Base-by-base conservation (phyloP, 1,140 invertebrate species). In the Sarcophaga bullata region DNA sequence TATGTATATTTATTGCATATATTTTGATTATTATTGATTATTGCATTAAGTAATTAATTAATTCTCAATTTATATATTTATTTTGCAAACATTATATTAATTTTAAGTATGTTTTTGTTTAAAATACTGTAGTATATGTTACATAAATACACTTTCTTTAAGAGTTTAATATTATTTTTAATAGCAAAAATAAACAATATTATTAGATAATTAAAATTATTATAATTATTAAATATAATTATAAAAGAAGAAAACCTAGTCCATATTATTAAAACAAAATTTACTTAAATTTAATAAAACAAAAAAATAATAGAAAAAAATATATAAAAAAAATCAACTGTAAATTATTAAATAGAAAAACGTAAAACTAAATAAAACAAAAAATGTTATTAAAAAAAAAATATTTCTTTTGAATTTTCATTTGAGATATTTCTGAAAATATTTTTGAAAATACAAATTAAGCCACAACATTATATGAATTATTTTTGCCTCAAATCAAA, bases 261-360 rank as follows among this genome's bases (percentile, higher is more conserved):
- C 62, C 62, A 25, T 68, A 68, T 68, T 25, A 68, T 58, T n/a
- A 58, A 58, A 58, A 8, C 2, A 68, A 68, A 11, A 62, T 0
- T 68, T 68, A 68, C n/a, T n/a, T n/a, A 68, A 68, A 68, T 37
- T 37, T 37, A 37, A 37, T 6, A 68, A 11, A 68, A 25, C 6
- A 19, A 19, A n/a, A 68, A 68, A 68, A 58, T 58, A 58, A 58
- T 58, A 58, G 3, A 15, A n/a, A 58, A 58, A 37, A 37, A 37
- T 37, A 37, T 37, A 37, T 1, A 37, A 37, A 37, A 37, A 1
- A 37, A 37, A 37, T 37, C 54, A 9, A 68, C 10, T 68, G 62
- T 68, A 68, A 68, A 68, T 68, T 68, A 68, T 68, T 68, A 7
- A 68, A 68, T 68, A 68, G 62, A 68, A 68, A 17, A 68, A 68